Conservation (phyloP, 2,888 invertebrate genomes). For the Lottia gigantea region DNA sequence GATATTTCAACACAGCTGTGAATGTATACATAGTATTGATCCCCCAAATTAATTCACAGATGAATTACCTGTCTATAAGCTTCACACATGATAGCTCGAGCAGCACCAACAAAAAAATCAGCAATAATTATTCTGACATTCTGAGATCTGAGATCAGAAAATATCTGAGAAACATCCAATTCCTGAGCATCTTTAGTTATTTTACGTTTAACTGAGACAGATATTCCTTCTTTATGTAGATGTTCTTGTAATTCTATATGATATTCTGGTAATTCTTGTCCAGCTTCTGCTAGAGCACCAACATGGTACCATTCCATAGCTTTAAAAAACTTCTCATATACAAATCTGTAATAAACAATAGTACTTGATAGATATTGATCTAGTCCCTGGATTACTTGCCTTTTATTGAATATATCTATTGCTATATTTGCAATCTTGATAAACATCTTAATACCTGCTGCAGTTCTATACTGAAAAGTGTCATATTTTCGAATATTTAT, state of each 20-base stretch:
- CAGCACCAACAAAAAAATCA: slow-evolving; percentile 77
- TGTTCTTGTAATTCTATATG: slow-evolving; percentile 78
- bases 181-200: slow-evolving; percentile 73
- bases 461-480: neutral
- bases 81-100: slow-evolving; percentile 83
- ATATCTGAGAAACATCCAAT: slow-evolving; percentile 53
- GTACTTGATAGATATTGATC: too few species aligned
- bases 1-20: neutral
- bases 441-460: too few species aligned
- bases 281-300: slow-evolving; percentile 82
- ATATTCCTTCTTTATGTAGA: slow-evolving; percentile 75
- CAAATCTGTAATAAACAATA: slow-evolving; percentile 67
- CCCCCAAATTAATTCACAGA: neutral
- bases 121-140: slow-evolving; percentile 83
- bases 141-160: slow-evolving; percentile 73
- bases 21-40: neutral
- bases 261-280: slow-evolving; percentile 83
- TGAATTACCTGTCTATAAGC: slow-evolving; percentile 74
- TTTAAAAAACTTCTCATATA: slow-evolving; percentile 71
- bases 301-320: slow-evolving; percentile 76
- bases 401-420: too few species aligned
- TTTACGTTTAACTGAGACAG: slow-evolving; percentile 77
- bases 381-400: too few species aligned
- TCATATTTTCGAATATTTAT: too few species aligned
- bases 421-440: too few species aligned